Evolutionary conservation across 2,113 vertebrate species (phyloP), one percentile per base, ranked within the genome.

Genomic region (Aleadryas rufinucha): DNA sequence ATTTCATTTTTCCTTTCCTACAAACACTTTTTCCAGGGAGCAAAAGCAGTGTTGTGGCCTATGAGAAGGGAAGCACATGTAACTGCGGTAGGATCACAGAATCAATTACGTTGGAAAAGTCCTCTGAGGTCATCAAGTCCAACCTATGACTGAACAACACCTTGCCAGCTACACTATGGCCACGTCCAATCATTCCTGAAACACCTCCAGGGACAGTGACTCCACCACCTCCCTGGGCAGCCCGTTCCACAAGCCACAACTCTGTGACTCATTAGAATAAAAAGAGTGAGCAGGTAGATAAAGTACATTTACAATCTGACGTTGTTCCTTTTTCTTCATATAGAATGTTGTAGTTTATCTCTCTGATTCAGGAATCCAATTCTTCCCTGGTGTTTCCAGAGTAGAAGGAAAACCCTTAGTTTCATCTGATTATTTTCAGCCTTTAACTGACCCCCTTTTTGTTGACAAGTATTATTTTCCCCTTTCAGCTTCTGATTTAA

Each of bases 31-130:
- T 22, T 28, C 16, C 28, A 30, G 21, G 22, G 10, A 89, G 11
- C 4, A 84, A 47, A 78, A 52, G 21, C 42, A 54, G 11, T 33
- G 10, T 30, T 33, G 14, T n/a, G 11, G 13, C 23, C 31, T n/a
- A 64, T 4, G 1, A 35, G 56, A 53, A 87, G 42, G 17, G 24
- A 74, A 66, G 16, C 3, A 30, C 3, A 1, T 5, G 3, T 17
- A 54, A 60, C 18, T 53, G 14, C 33, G 19, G 28, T 4, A 30
- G n/a, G 44, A 49, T 21, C 35, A 49, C 42, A 41, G 52, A 49
- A 57, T 35, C 60, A 66, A 0, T 7, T 10, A 21, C 0, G 0
- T 6, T 57, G 52, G 52, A 57, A 30, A 65, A 49, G 16, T 49
- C 50, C 35, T 57, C 30, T 56, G 70, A n/a, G 23, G 19, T 13